Evolutionary conservation across 2,888 invertebrate genomes (phyloP).

Genomic region (Callinectes sapidus): DNA sequence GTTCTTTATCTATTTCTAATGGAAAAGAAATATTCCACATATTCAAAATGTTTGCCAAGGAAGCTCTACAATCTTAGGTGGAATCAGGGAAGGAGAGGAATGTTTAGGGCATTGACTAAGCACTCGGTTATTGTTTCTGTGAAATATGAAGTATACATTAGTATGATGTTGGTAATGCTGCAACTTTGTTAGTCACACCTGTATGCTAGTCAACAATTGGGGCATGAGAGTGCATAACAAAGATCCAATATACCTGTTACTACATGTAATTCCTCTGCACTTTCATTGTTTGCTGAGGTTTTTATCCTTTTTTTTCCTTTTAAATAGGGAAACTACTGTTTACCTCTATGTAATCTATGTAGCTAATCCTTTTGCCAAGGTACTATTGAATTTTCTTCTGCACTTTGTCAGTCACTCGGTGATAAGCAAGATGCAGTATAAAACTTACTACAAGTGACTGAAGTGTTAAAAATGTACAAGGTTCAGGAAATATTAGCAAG

Average conservation of each 20-base stretch:
- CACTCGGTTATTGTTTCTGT: background rate
- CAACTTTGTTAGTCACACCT: background rate
- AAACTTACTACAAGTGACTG: no score
- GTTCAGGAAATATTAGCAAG: background rate
- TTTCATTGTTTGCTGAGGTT: background rate
- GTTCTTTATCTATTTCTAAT: background rate
- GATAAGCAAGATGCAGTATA: no score
- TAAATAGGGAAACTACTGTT: background rate
- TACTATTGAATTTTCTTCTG: no score
- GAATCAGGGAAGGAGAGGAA: background rate
- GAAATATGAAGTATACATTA: background rate
- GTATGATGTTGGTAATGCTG: background rate
- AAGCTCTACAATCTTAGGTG: background rate
- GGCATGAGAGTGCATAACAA: background rate
- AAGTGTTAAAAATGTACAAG: background rate
- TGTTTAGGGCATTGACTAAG: background rate
- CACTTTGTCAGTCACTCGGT: no score
- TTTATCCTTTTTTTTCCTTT: background rate
- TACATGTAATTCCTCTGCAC: background rate
- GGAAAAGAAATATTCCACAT: background rate
- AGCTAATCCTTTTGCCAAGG: no score
- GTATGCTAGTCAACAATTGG: slow-evolving; percentile 12
- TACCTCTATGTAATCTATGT: background rate
- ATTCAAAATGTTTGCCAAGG: background rate
- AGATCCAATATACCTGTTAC: background rate